Evolutionary conservation across 2,797 vertebrate species (phyloP).

Genomic region (Semaprochilodus insignis): DNA sequence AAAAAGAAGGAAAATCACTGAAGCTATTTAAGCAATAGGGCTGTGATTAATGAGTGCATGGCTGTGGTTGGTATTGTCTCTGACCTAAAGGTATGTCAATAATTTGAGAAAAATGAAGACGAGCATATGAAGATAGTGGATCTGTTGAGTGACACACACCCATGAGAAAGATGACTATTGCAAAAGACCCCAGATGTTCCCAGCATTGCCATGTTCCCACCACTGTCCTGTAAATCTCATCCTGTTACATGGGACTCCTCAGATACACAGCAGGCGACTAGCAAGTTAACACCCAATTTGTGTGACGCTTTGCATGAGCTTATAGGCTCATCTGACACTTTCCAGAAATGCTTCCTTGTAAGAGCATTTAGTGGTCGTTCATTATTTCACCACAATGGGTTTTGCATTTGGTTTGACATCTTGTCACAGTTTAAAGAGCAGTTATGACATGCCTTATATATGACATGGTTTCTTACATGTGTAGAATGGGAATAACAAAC

Average conservation of each 20-base stretch:
- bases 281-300: conserved; percentile 9
- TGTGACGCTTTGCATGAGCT: background rate
- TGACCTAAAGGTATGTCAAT: background rate
- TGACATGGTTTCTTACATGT: background rate
- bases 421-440: background rate
- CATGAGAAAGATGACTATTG: conserved; percentile 5
- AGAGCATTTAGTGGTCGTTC: background rate
- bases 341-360: background rate
- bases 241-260: background rate
- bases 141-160: background rate
- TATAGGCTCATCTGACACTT: background rate
- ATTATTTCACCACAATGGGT: background rate
- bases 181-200: conserved; percentile 36
- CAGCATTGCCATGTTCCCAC: conserved; percentile 1
- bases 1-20: background rate
- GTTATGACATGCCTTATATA: background rate
- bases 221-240: conserved; percentile 19
- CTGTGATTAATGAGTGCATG: conserved; percentile 28
- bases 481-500: background rate
- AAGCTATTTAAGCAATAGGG: conserved; percentile 23
- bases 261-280: background rate
- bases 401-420: background rate
- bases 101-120: background rate
- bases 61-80: conserved; percentile 34
- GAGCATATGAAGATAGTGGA: background rate